phyloP scores from a whole-genome alignment of 2,797 vertebrate species.

The Brachyalestes nurse region DNA sequence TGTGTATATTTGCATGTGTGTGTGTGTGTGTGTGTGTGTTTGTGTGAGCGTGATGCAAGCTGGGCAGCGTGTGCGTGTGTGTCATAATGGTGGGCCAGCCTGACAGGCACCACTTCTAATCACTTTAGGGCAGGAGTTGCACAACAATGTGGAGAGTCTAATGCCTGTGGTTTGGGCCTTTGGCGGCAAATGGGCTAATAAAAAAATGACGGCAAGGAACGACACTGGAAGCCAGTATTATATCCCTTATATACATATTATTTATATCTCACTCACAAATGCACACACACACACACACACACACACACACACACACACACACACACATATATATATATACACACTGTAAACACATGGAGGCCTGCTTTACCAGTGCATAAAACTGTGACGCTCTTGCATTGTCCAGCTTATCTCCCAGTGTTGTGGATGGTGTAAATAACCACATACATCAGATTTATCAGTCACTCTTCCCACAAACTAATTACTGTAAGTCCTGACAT shows the following conservation, averaged over 20 bases:
- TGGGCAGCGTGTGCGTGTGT: conserved; percentile 65
- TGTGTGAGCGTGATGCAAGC: conserved; percentile 14
- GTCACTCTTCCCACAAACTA: neutral
- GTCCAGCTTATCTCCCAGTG: neutral
- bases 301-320: conserved; percentile 12
- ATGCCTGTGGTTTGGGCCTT: conserved; percentile 86
- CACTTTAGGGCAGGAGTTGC: conserved; percentile 83
- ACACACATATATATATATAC: neutral
- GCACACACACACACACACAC: neutral
- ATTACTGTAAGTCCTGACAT: neutral
- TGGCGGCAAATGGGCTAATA: conserved; percentile 74
- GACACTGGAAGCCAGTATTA: conserved; percentile 41
- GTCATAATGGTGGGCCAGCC: conserved; percentile 82
- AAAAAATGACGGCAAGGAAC: conserved; percentile 65
- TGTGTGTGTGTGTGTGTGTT: conserved; percentile 9
- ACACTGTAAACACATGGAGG: neutral
- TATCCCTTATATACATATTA: neutral
- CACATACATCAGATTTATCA: too few relatives aligned
- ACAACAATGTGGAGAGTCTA: conserved; percentile 85
- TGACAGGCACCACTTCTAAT: conserved; percentile 86
- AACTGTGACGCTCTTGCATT: neutral
- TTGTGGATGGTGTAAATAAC: neutral
- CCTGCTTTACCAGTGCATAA: neutral
- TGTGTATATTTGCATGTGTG: conserved; percentile 9
- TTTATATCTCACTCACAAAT: neutral